Evolutionary conservation across 2,888 invertebrate genomes (phyloP).

Genomic region (Peribatodes rhomboidaria): DNA sequence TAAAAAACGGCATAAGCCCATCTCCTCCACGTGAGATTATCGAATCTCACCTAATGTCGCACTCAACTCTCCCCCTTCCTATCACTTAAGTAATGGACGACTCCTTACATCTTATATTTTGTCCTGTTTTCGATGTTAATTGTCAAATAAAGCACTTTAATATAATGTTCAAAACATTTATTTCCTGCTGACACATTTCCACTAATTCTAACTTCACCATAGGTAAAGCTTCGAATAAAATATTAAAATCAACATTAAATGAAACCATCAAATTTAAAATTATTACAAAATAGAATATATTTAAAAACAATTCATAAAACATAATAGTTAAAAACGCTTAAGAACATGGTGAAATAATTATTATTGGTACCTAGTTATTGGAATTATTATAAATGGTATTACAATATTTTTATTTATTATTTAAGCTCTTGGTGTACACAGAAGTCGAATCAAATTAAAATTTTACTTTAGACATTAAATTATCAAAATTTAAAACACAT

Average conservation of each 20-base stretch:
- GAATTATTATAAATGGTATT: background rate
- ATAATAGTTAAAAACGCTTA: background rate
- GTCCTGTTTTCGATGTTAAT: too few relatives aligned
- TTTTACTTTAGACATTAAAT: background rate
- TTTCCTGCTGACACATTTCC: conserved; percentile 68
- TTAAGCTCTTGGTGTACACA: conserved; percentile 4
- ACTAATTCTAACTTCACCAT: conserved; percentile 65
- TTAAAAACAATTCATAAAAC: conserved; percentile 31
- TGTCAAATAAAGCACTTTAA: conserved; percentile 16
- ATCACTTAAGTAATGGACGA: too few relatives aligned
- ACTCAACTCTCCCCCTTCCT: too few relatives aligned
- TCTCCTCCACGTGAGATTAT: too few relatives aligned
- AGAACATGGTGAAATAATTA: conserved; percentile 2
- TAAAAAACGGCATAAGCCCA: too few relatives aligned
- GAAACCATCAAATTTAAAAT: conserved; percentile 51
- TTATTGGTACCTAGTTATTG: conserved; percentile 7
- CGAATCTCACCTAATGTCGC: too few relatives aligned
- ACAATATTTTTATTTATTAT: background rate
- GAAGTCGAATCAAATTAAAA: too few relatives aligned
- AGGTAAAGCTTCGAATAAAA: conserved; percentile 57
- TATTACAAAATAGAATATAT: conserved; percentile 40
- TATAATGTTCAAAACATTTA: conserved; percentile 80
- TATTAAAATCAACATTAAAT: conserved; percentile 57
- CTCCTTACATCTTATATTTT: too few relatives aligned
- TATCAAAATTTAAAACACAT: too few relatives aligned